These are phyloP conservation scores for Mareca penelope DNA, from an alignment of 2,797 vertebrate species.

Conservation along the genomic window DNA sequence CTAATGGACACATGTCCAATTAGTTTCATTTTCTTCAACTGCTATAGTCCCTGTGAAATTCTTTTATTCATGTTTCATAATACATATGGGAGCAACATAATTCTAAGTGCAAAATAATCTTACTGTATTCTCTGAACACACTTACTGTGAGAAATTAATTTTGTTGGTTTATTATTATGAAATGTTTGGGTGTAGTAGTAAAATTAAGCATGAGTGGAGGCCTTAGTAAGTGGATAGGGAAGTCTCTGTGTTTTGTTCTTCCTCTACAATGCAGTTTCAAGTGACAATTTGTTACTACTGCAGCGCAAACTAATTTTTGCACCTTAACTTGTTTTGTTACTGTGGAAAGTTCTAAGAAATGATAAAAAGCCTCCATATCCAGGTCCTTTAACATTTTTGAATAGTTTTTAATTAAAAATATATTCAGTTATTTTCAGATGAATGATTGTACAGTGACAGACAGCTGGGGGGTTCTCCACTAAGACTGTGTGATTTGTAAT, in stretches of 20 bases:
- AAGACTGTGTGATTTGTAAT: background rate
- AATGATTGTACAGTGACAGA: background rate
- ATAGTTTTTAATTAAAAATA: constrained; percentile 30
- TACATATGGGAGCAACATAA: background rate
- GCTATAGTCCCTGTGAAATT: background rate
- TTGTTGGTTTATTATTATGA: background rate
- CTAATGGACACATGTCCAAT: background rate
- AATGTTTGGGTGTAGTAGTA: background rate
- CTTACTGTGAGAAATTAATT: background rate
- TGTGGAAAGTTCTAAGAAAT: background rate
- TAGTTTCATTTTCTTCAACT: background rate
- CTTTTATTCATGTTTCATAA: background rate
- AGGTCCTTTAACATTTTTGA: background rate
- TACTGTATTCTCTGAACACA: fast-evolving
- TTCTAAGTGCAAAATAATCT: background rate
- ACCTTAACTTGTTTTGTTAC: background rate
- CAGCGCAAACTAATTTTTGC: too few relatives aligned
- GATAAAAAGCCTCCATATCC: background rate
- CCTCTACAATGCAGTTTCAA: background rate
- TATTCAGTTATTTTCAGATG: constrained; percentile 8
- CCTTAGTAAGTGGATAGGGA: background rate
- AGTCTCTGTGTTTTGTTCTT: background rate
- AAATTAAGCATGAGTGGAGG: background rate
- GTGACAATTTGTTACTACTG: background rate
- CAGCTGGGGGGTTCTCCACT: background rate